phyloP scores from a whole-genome alignment of 2,797 vertebrate species.

The Antennarius maculatus region DNA sequence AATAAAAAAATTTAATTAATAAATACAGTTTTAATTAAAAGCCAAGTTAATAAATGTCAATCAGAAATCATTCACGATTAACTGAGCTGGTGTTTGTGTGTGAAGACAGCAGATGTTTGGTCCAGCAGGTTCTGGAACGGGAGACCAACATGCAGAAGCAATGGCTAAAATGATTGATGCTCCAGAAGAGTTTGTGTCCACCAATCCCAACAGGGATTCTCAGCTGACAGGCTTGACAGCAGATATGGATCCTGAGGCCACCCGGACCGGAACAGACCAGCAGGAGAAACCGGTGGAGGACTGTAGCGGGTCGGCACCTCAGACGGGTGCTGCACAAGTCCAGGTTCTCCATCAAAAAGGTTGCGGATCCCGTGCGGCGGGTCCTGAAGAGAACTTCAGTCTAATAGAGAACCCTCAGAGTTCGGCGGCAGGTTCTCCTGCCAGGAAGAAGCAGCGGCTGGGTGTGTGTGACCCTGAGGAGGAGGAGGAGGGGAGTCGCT shows the following conservation, averaged over 20 bases:
- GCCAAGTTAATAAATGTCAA: neutral
- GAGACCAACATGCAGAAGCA: constrained; percentile 12
- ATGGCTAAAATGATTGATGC: neutral
- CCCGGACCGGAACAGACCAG: constrained; percentile 1
- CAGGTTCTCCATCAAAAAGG: constrained; percentile 7
- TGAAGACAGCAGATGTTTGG: constrained; percentile 34
- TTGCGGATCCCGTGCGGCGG: neutral
- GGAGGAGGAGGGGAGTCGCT: constrained; percentile 57
- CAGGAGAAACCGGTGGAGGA: constrained; percentile 20
- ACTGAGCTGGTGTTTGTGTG: constrained; percentile 9
- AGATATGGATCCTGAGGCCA: constrained; percentile 10
- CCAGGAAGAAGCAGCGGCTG: constrained; percentile 76
- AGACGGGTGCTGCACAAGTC: constrained; percentile 10
- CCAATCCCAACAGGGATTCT: constrained; percentile 3
- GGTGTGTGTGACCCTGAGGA: constrained; percentile 73
- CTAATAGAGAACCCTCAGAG: constrained; percentile 17
- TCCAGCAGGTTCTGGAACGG: constrained; percentile 1
- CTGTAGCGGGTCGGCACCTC: neutral
- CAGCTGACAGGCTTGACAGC: neutral
- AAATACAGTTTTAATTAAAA: no score
- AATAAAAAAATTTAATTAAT: no score
- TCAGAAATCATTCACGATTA: neutral
- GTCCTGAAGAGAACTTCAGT: constrained; percentile 12
- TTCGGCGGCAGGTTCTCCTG: constrained; percentile 1
- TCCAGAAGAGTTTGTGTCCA: constrained; percentile 10